Evolutionary conservation across 2,888 invertebrate genomes (phyloP).

Genomic region (Trissonchulus sp.): DNA sequence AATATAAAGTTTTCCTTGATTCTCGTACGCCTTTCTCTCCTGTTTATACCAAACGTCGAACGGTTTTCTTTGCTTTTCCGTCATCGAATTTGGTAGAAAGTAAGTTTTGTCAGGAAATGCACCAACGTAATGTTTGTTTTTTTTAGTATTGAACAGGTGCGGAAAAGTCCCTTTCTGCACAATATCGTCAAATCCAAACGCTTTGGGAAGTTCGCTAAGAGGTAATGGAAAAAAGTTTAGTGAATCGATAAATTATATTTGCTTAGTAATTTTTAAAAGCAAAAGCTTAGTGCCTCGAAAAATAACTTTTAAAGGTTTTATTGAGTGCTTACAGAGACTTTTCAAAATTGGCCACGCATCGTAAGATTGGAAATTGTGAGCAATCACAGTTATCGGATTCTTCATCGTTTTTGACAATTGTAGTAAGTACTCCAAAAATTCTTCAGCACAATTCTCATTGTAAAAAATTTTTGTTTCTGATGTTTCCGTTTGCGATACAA

Average conservation of each 20-base stretch:
- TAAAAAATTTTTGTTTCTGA: background rate
- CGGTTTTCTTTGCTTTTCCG: background rate
- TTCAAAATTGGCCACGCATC: slow-evolving; percentile 17
- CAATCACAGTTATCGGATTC: background rate
- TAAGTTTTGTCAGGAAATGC: background rate
- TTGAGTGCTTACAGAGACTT: background rate
- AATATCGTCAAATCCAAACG: slow-evolving; percentile 7
- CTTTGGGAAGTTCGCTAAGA: background rate
- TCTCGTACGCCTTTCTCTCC: background rate
- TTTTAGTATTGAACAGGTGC: slow-evolving; percentile 7
- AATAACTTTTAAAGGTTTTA: slow-evolving; percentile 11
- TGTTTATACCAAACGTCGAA: background rate
- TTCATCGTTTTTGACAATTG: background rate
- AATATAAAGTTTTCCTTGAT: slow-evolving; percentile 3
- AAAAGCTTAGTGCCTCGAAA: slow-evolving; percentile 19
- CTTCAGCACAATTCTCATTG: background rate
- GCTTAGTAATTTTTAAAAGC: background rate
- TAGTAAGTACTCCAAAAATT: slow-evolving; percentile 3
- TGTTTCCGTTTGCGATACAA: background rate
- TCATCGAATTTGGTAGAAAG: slow-evolving; percentile 10
- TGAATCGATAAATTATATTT: slow-evolving; percentile 17
- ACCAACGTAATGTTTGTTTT: background rate
- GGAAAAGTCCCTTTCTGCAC: slow-evolving; percentile 16
- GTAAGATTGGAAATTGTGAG: slow-evolving; percentile 12
- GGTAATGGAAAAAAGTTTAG: slow-evolving; percentile 17